phyloP scores from a whole-genome alignment of 2,797 vertebrate species.

The Knipowitschia caucasica region DNA sequence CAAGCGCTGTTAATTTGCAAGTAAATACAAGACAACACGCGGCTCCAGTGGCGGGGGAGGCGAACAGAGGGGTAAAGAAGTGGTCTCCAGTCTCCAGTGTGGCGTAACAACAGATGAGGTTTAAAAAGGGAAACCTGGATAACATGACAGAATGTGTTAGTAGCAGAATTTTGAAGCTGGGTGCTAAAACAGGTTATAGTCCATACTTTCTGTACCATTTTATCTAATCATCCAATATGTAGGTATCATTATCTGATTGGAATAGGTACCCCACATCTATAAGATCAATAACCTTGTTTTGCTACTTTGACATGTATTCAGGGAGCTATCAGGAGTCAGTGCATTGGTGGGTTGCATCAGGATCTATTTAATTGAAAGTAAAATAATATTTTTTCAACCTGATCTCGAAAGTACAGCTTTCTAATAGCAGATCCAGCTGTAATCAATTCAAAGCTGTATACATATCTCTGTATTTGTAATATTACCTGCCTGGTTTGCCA shows the following conservation, averaged over 20 bases:
- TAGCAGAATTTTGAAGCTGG: background rate
- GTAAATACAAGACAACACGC: conserved; percentile 62
- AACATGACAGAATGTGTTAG: conserved; percentile 10
- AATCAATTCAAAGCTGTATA: background rate
- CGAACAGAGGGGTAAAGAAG: conserved; percentile 8
- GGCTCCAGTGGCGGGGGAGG: conserved; percentile 26
- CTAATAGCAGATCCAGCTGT: no score
- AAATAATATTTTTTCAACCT: no score
- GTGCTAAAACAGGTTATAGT: background rate
- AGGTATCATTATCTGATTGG: no score
- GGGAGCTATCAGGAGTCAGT: no score
- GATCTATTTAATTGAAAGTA: no score
- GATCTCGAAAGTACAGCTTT: no score
- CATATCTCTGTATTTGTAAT: background rate
- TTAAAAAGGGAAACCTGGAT: conserved; percentile 2
- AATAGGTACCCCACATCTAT: no score
- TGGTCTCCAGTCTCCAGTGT: conserved; percentile 1
- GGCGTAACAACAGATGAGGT: background rate
- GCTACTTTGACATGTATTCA: no score
- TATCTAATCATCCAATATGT: no score
- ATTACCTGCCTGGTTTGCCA: background rate
- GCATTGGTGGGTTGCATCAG: no score
- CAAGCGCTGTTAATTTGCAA: conserved; percentile 67
- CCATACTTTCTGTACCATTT: no score
- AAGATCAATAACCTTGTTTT: no score